Evolutionary conservation across 2,113 vertebrate genomes (phyloP), one percentile per base, ranked within the genome.

Genomic region (Gallinago media): DNA sequence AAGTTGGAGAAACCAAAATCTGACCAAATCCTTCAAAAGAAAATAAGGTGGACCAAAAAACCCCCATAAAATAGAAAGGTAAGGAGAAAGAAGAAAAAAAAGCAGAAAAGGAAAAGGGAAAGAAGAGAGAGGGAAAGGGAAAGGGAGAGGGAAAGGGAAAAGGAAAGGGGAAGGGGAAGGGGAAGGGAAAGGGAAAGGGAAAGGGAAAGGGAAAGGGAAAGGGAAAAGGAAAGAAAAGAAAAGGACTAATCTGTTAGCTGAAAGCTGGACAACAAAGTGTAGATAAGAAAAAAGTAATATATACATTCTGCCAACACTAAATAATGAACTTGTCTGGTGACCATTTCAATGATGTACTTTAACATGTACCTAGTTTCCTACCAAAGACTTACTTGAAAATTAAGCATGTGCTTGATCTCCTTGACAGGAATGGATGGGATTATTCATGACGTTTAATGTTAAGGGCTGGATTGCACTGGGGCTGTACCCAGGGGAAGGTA

Each of bases 401-500:
- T 44, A 73, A 87, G 21, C 15, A 42, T 17, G 11, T 50, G 34
- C 13, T 61, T 63, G 21, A 52, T 63, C 16, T n/a, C n/a, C 81
- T 79, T 79, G 36, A 68, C n/a, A 34, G 32, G 67, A 91, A n/a
- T 8, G 34, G 25, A 54, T 85, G 40, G 34, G 20, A 29, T 67
- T 88, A 47, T 70, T 92, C 36, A 15, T 40, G 34, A 31, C 40
- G 4, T 47, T 77, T 59, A 54, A 31, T 83, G 15, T 40, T 72
- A 46, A 40, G 8, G 31, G 12, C 38, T 78, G 40, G n/a, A 65
- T 47, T 52, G 56, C 23, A 32, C 29, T n/a, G 44, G 25, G 26
- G 18, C n/a, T 12, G 12, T 42, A 19, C 15, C 1, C 0, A 0
- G 17, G 4, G 11, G 9, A 70, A n/a, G 1, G 1, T 25, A 16